Evolutionary conservation across 2,888 invertebrate species (phyloP), one percentile per base, ranked within the genome.

Genomic region (Tenodera sinensis): DNA sequence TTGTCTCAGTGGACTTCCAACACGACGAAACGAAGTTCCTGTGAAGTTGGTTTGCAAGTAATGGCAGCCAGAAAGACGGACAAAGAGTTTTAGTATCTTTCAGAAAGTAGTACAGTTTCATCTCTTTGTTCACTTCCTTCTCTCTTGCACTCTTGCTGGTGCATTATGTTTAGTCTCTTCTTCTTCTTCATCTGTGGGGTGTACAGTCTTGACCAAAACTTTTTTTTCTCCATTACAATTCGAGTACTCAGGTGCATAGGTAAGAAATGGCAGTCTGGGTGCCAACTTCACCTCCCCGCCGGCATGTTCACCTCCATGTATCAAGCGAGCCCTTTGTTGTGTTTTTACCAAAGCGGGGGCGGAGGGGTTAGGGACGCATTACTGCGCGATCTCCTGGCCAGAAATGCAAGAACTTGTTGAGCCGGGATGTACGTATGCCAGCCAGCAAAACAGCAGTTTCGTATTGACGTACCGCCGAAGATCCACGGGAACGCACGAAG

Each of bases 391-490:
- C 86, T 86, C 28, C 86, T 86, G 86, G 86, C n/a, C 28, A 86
- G 25, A 71, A 28, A n/a, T 86, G 81, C 81, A 86, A 86, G 87
- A 87, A 87, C 87, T 87, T 87, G 87, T 87, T 87, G 87, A 82
- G 42, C 30, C 82, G 87, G 54, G 83, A 30, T 87, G 87, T 87
- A 87, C 87, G 85, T 85, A 85, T 85, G 85, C 85, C 85, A 85
- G 85, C 85, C n/a, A 42, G 47, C 47, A 42, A 85, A 47, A 83
- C 83, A 28, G 85, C 85, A 89, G 82, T 81, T 85, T 47, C 91
- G 91, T 93, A 93, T 93, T 93, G 93, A 93, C 93, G 93, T 93
- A 93, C 93, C 92, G 91, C 92, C 93, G 93, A 92, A 92, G 92
- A 92, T 90, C 87, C 87, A 88, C 92, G 92, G 54, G 27, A 82